Evolutionary conservation across 2,888 invertebrate genomes (phyloP).

Genomic region (Eueremaeus valkanovi): DNA sequence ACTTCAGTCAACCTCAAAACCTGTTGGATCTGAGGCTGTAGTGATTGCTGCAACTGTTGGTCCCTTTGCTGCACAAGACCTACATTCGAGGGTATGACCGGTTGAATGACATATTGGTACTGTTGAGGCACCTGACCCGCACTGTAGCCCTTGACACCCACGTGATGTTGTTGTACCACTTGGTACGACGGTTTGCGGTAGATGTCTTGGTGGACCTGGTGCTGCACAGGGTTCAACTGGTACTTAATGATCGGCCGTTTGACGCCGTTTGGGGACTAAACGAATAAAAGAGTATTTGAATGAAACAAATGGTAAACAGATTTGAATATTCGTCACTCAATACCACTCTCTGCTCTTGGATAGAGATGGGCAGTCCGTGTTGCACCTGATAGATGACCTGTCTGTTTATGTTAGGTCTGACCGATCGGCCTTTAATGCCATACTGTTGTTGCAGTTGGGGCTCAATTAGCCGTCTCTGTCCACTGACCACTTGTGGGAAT

Average conservation of each 20-base stretch:
- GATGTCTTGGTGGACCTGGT: too few species aligned
- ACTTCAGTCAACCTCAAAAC: not conserved
- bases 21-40: not conserved
- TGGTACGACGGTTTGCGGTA: not conserved
- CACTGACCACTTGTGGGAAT: slow-evolving; percentile 4
- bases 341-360: not conserved
- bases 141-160: not conserved
- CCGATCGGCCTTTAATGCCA: not conserved
- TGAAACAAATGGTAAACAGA: not conserved
- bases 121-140: not conserved
- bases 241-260: too few species aligned
- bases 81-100: not conserved
- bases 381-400: not conserved
- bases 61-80: not conserved
- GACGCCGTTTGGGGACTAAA: too few species aligned
- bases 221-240: too few species aligned
- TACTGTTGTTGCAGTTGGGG: not conserved
- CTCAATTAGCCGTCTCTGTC: slow-evolving; percentile 9
- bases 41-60: not conserved
- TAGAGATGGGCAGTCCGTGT: not conserved
- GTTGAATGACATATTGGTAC: not conserved
- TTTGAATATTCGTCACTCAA: too few species aligned
- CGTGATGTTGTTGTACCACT: not conserved
- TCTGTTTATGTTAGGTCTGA: not conserved
- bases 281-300: not conserved